phyloP scores from a whole-genome alignment of 1,140 invertebrate genomes.

The Dreissena rostriformis region DNA sequence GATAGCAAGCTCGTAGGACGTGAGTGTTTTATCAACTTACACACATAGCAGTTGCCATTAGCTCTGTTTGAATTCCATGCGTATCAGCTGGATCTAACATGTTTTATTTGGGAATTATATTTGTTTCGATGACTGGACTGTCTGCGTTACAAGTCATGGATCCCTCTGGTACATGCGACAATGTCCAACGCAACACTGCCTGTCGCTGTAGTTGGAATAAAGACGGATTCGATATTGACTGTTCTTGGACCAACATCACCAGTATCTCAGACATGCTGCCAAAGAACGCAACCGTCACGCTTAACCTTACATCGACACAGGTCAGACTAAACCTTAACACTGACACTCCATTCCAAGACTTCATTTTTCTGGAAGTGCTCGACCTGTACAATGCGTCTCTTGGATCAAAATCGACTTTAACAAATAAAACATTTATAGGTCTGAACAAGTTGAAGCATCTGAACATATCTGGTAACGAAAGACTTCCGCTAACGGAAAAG shows the following conservation, averaged over 20 bases:
- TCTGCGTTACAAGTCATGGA: too few species aligned
- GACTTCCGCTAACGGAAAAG: conserved; percentile 10
- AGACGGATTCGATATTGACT: background rate
- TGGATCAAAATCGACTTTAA: background rate
- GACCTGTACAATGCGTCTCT: conserved; percentile 25
- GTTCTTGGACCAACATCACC: background rate
- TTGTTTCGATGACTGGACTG: too few species aligned
- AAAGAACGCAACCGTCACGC: background rate
- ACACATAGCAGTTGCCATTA: too few species aligned
- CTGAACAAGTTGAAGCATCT: conserved; percentile 4
- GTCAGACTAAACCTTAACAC: background rate
- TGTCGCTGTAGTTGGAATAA: too few species aligned
- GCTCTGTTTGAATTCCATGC: too few species aligned
- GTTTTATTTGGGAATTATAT: too few species aligned
- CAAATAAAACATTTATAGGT: conserved; percentile 5
- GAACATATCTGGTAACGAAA: conserved; percentile 33
- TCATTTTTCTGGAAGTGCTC: background rate
- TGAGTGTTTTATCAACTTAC: too few species aligned
- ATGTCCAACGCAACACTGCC: too few species aligned
- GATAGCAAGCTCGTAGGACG: too few species aligned
- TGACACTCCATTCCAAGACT: background rate
- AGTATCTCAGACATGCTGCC: background rate
- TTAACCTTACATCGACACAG: conserved; percentile 15
- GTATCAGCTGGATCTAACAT: too few species aligned
- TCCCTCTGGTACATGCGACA: too few species aligned